These are phyloP conservation scores for Megatriorchis doriae DNA, from an alignment of 2,113 vertebrate species.

Conservation along the genomic window DNA sequence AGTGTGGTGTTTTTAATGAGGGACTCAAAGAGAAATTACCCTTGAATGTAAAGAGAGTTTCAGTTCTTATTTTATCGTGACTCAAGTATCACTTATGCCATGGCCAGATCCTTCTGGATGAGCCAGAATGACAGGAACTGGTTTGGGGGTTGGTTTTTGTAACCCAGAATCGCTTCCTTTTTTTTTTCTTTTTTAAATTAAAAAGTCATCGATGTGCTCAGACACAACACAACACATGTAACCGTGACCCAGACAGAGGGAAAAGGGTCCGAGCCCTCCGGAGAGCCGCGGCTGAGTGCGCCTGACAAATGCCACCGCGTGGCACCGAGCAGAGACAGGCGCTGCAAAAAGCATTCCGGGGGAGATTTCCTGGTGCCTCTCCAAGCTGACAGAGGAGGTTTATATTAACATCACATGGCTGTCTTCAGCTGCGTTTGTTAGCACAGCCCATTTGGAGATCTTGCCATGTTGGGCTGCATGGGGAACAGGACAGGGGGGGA, in stretches of 20 bases:
- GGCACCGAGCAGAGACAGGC: background rate
- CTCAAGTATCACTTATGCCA: rapidly evolving
- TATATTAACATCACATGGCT: background rate
- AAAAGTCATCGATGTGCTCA: background rate
- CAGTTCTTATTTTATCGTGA: background rate
- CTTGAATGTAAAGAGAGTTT: background rate
- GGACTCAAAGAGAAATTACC: background rate
- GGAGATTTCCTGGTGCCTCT: background rate
- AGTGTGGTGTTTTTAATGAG: background rate
- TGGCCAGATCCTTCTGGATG: rapidly evolving
- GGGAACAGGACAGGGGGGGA: background rate
- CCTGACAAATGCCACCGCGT: background rate
- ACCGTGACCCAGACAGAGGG: background rate
- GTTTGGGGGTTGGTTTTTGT: background rate
- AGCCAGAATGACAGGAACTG: background rate
- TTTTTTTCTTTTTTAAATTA: no score
- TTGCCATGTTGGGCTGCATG: background rate
- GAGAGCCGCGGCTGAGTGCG: background rate
- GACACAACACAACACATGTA: background rate
- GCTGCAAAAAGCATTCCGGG: background rate
- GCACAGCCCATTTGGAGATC: background rate
- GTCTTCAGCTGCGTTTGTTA: background rate
- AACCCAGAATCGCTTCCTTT: rapidly evolving
- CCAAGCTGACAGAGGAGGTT: constrained; percentile 5
- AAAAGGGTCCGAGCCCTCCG: background rate